phyloP scores from a whole-genome alignment of 2,888 invertebrate genomes.

The Chrysolina haemoptera region DNA sequence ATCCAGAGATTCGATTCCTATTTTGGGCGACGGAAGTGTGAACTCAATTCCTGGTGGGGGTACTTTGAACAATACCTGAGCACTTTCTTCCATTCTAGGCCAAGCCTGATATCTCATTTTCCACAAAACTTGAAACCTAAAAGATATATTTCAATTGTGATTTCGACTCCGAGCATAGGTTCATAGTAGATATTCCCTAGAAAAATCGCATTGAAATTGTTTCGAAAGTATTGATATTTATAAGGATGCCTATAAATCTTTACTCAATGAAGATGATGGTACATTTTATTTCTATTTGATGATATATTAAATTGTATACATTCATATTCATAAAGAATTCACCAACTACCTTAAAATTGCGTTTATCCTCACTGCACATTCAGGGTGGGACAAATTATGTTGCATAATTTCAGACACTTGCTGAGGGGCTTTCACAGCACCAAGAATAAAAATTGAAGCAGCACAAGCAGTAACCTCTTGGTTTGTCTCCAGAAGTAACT shows the following conservation, averaged over 20 bases:
- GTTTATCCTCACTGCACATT: slow-evolving; percentile 86
- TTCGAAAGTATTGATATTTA: too few relatives aligned
- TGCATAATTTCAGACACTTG: slow-evolving; percentile 93
- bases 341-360: slow-evolving; percentile 79
- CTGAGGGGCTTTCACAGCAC: slow-evolving; percentile 92
- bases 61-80: slow-evolving; percentile 96
- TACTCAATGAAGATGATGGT: too few relatives aligned
- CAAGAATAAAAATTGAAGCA: slow-evolving; percentile 92
- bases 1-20: slow-evolving; percentile 94
- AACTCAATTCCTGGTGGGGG: slow-evolving; percentile 99
- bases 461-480: slow-evolving; percentile 88
- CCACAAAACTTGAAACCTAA: slow-evolving; percentile 94
- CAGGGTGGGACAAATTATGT: slow-evolving; percentile 86
- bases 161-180: too few relatives aligned
- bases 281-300: too few relatives aligned
- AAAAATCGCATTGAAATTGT: too few relatives aligned
- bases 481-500: slow-evolving; percentile 93
- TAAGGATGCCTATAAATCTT: too few relatives aligned
- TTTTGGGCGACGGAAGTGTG: slow-evolving; percentile 98
- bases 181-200: too few relatives aligned
- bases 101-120: slow-evolving; percentile 97
- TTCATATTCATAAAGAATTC: background rate
- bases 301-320: too few relatives aligned
- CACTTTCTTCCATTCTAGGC: slow-evolving; percentile 99
- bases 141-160: slow-evolving; percentile 5